phyloP scores from a whole-genome alignment of 2,113 vertebrate species.

The Bubo blakistoni region DNA sequence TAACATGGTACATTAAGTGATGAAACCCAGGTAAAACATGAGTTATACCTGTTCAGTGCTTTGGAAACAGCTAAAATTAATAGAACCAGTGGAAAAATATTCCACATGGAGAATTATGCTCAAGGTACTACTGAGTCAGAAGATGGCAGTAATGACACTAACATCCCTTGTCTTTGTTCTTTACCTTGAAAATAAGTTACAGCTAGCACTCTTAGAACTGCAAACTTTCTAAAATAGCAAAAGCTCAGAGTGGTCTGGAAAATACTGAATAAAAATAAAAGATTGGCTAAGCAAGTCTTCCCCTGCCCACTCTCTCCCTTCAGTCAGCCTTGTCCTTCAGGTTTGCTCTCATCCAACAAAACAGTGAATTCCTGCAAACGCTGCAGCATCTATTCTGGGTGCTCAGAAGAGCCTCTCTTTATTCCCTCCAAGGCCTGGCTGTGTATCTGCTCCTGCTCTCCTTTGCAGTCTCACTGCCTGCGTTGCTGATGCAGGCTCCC shows the following conservation, averaged over 20 bases:
- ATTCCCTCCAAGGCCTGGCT: neutral
- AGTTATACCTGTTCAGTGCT: neutral
- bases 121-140: neutral
- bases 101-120: neutral
- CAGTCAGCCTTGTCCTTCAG: neutral
- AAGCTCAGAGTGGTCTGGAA: neutral
- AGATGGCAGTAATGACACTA: conserved; percentile 18
- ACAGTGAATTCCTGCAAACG: fast-evolving
- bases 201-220: neutral
- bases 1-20: fast-evolving
- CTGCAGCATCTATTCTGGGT: neutral
- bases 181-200: neutral
- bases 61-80: neutral
- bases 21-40: neutral
- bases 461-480: neutral
- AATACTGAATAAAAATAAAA: neutral
- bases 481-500: neutral
- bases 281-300: neutral
- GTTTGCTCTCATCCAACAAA: neutral
- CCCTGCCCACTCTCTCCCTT: fast-evolving
- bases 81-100: neutral
- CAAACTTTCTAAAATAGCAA: neutral
- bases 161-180: neutral
- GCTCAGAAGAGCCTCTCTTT: neutral
- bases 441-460: neutral